These are phyloP conservation scores for Disparrhopalites patrizii DNA, from an alignment of 2,888 invertebrate genomes.

Conservation along the genomic window DNA sequence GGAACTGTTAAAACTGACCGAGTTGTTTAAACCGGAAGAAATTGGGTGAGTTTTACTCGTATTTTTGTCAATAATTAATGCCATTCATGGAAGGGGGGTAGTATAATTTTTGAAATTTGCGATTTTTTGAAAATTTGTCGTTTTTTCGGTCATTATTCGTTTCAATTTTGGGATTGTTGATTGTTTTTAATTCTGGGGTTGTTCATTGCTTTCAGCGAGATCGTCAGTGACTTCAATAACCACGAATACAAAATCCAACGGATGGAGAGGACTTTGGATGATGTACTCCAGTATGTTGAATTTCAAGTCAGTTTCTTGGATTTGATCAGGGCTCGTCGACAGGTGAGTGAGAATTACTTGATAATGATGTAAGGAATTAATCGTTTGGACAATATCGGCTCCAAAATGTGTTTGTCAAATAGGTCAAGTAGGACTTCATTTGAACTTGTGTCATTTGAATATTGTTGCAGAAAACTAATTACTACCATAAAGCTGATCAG, in stretches of 20 bases:
- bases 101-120: no score
- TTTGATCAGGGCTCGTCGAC: conserved; percentile 10
- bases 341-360: conserved; percentile 20
- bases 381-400: neutral
- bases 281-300: conserved; percentile 30
- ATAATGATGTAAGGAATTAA: neutral
- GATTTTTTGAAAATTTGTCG: no score
- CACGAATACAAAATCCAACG: conserved; percentile 31
- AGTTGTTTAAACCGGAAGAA: conserved; percentile 14
- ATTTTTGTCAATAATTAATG: no score
- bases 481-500: conserved; percentile 21
- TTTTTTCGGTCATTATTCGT: no score
- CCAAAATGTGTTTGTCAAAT: neutral
- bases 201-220: conserved; percentile 21
- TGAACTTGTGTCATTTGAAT: neutral
- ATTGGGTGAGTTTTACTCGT: conserved; percentile 27
- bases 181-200: no score
- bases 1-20: conserved; percentile 20
- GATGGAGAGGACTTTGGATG: conserved; percentile 17
- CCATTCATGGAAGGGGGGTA: no score
- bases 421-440: neutral
- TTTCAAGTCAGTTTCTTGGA: conserved; percentile 19
- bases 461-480: conserved; percentile 14
- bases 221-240: conserved; percentile 9
- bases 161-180: no score